Evolutionary conservation across 35 echinoderm and acorn worm species (phyloP).

Genomic region (Apostichopus californicus): DNA sequence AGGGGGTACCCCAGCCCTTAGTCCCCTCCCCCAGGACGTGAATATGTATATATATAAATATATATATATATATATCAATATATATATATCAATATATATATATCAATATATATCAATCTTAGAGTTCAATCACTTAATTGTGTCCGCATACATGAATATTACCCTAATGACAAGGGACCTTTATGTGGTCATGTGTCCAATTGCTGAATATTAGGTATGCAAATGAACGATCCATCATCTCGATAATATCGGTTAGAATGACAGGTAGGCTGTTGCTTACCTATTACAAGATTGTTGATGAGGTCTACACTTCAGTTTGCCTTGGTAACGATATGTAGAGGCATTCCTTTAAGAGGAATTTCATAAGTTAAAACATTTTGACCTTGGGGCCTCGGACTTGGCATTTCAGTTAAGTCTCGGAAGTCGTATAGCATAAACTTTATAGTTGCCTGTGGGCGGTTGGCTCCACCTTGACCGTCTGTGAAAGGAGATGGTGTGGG

Average conservation of each 20-base stretch:
- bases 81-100: too few relatives aligned
- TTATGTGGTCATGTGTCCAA: background rate
- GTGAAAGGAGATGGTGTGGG: background rate
- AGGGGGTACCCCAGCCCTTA: too few relatives aligned
- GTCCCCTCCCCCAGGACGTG: too few relatives aligned
- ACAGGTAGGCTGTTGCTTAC: background rate
- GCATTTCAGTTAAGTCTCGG: background rate
- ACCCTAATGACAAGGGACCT: background rate
- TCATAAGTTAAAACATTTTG: background rate
- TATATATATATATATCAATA: too few relatives aligned
- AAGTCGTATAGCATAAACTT: background rate
- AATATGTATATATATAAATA: too few relatives aligned
- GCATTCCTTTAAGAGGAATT: background rate
- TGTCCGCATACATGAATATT: background rate
- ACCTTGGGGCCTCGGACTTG: slow-evolving; percentile 8
- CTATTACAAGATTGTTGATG: background rate
- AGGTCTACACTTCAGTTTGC: background rate
- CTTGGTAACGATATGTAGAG: background rate
- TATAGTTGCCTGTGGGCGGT: background rate
- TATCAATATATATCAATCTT: too few relatives aligned
- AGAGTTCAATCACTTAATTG: background rate
- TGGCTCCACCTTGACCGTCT: background rate
- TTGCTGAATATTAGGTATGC: background rate
- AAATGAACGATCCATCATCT: background rate
- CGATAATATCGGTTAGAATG: background rate